Conservation (phyloP, 2,113 vertebrate genomes). For the Peromyscus leucopus region DNA sequence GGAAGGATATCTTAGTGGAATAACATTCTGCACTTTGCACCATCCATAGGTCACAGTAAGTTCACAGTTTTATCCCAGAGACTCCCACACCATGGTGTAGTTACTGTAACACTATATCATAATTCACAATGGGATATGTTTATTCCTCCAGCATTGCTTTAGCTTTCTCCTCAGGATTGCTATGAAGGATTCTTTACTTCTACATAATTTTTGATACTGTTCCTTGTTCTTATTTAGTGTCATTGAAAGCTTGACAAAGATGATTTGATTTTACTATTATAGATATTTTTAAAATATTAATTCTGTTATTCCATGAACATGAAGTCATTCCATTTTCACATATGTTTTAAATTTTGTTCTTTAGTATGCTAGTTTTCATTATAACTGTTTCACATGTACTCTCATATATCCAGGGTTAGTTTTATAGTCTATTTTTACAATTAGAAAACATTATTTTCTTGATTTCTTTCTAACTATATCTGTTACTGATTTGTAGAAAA, state of each 20-base stretch:
- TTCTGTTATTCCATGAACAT: neutral
- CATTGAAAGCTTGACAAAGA: neutral
- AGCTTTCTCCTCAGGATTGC: neutral
- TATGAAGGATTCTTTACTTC: neutral
- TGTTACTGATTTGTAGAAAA: neutral
- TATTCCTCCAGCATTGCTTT: neutral
- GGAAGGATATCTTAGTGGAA: neutral
- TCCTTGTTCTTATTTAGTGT: neutral
- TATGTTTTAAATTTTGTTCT: neutral
- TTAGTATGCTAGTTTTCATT: neutral
- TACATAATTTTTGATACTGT: neutral
- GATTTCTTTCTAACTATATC: neutral
- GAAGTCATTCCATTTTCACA: neutral
- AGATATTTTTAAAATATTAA: neutral
- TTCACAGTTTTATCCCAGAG: neutral
- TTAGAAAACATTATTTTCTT: neutral
- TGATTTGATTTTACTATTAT: neutral
- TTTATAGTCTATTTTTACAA: no score
- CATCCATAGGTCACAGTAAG: neutral
- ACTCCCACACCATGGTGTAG: neutral
- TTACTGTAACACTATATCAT: neutral
- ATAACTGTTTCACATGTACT: neutral
- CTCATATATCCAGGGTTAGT: neutral
- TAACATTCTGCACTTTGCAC: neutral
- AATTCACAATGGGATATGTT: neutral